Evolutionary conservation across 2,888 invertebrate genomes (phyloP), one percentile per base, ranked within the genome.

Genomic region (Meiosimyza platycephala): DNA sequence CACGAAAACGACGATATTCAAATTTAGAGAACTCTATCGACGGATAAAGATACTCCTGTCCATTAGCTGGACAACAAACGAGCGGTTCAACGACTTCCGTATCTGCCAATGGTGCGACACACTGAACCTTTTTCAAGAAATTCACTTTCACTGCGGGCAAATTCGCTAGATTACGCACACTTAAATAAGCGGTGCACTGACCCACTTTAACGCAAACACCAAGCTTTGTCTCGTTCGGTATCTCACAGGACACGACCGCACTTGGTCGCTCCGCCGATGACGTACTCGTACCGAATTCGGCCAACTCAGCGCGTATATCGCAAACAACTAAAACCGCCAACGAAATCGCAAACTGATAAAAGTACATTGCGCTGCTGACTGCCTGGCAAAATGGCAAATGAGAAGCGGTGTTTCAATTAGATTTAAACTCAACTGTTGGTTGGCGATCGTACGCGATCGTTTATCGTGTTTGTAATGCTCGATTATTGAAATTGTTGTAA

Each of bases 121-220:
- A 87, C 52, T 86, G 86, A 50, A 87, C 83, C 76, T 83, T 83
- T 78, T 85, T 85, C 54, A 86, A 78, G 73, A 86, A 86, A 74
- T 84, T 84, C 68, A 83, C 80, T 69, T 81, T 84, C 74, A 85
- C 85, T 60, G 84, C 80, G 16, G 83, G 81, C 60, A 85, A 75
- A 72, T 84, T 80, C 50, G 82, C 77, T 50, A 76, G 77, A 76
- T 83, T 85, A 64, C 83, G 80, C 74, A 86, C 80, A 75, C 83
- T 83, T n/a, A 83, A 74, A 76, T 85, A 86, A 40, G 85, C 84
- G 57, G 77, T 74, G 73, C 86, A 87, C 48, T 80, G 74, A 57
- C 81, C 78, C 16, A 83, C 82, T 73, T 77, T 74, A 28, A 84
- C 73, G 72, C 87, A 87, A 47, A 82, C 71, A 55, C 86, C 87